Base-by-base conservation (phyloP, 2,888 invertebrate species). In the Apodemia hepburni region DNA sequence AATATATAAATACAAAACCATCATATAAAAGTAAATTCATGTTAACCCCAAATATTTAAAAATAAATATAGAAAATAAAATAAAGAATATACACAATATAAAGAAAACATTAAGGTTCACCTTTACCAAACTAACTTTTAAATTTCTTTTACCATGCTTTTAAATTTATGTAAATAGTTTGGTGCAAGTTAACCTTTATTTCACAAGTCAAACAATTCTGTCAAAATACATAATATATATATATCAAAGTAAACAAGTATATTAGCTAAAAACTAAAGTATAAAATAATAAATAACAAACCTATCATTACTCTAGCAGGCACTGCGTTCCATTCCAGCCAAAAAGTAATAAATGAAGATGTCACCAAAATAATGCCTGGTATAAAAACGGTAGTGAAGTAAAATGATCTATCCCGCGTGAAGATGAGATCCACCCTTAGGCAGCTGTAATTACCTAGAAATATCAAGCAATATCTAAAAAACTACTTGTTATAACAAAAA, bases 321-420 rank as follows among this genome's bases (percentile, higher is more conserved):
- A 98, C 98, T 77, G 98, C 98, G 92, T 98, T 98, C 97, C 98
- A 98, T 93, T 98, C 98, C 92, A 98, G 94, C 98, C 98, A 98
- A 94, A 98, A 98, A 82, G 98, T 98, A 92, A 98, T 98, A 94
- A 98, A 98, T 80, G 98, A 98, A 91, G 97, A 97, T 76, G 98
- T 98, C 87, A 98, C 98, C 93, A 98, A 94, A 92, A 98, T 97
- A 85, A 98, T 97, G 82, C 98, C 98, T 78, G 98, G 98, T 92
- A 98, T 97, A 93, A 98, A 98, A 91, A 98, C 98, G 83, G 98
- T 98, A 78, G 97, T 98, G 93, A 98, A 97, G 94, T 98, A 98
- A 94, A 98, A 98, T 85, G 97, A 97, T 93, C 97, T 95, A 93
- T 98, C 98, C 87, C 98, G 94, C 74, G 97, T 98, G 93, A 98